These are phyloP conservation scores for Pegoplata infirma DNA, from an alignment of 2,888 invertebrate species.

Conservation along the genomic window DNA sequence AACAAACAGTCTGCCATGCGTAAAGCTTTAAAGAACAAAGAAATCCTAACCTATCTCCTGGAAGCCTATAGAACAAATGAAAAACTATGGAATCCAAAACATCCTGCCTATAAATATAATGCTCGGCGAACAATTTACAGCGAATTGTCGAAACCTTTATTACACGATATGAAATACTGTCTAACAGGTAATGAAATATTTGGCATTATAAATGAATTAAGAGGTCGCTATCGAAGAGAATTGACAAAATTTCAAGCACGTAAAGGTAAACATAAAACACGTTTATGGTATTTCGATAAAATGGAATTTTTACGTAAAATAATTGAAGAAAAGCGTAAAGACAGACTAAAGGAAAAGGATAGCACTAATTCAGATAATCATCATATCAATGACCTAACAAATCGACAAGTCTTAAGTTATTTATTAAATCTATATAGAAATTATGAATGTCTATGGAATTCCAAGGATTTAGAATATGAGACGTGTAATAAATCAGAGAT, in stretches of 20 bases:
- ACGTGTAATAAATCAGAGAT: slow-evolving; percentile 67
- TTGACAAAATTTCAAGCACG: slow-evolving; percentile 67
- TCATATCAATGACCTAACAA: slow-evolving; percentile 31
- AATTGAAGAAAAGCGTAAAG: slow-evolving; percentile 68
- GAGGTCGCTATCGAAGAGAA: slow-evolving; percentile 70
- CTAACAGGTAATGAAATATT: slow-evolving; percentile 70
- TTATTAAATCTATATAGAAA: slow-evolving; percentile 67
- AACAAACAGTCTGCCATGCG: slow-evolving; percentile 53
- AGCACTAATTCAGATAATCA: neutral
- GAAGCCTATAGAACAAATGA: slow-evolving; percentile 69
- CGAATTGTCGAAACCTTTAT: slow-evolving; percentile 68
- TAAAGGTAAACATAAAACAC: slow-evolving; percentile 68
- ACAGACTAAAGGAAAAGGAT: slow-evolving; percentile 21
- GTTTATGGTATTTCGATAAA: slow-evolving; percentile 72
- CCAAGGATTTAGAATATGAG: slow-evolving; percentile 67
- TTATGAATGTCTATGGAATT: slow-evolving; percentile 71
- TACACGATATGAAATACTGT: slow-evolving; percentile 63
- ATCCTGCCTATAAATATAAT: slow-evolving; percentile 73
- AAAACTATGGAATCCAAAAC: slow-evolving; percentile 73
- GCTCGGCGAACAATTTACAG: slow-evolving; percentile 68
- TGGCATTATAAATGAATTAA: slow-evolving; percentile 69
- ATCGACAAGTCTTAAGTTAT: slow-evolving; percentile 69
- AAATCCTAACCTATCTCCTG: slow-evolving; percentile 68
- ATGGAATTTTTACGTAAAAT: slow-evolving; percentile 69
- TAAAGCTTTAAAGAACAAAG: slow-evolving; percentile 60